Evolutionary conservation across 2,888 invertebrate genomes (phyloP), one percentile per base, ranked within the genome.

Genomic region (Drosophila barbarae): DNA sequence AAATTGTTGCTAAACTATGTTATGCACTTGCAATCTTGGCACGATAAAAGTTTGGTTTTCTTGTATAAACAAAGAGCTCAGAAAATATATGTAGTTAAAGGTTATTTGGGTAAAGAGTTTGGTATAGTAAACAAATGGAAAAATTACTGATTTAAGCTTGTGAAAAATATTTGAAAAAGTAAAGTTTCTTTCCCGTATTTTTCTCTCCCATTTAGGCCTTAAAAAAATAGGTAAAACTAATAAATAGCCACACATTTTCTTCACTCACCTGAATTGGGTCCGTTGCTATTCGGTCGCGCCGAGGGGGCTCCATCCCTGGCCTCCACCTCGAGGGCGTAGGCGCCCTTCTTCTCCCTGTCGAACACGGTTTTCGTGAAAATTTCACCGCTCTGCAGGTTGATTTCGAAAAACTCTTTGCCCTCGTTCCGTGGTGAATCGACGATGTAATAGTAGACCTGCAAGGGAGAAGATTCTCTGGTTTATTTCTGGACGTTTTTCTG

Each of bases 291-390:
- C 42, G 98, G 98, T 73, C 98, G 92, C 56, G 97, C 98, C 13
- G 98, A 98, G n/a, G 97, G 95, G 59, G 96, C 96, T 54, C 98
- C 98, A 88, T 99, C 99, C 63, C 97, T 92, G 0, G 98, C 99
- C 89, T 97, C 97, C 83, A 99, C 98, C 89, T 98, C 98, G 87
- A 99, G 91, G 36, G 98, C 98, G 91, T 98, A 99, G 64, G 98
- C 97, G 46, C 96, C 96, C 89, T 98, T 97, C 92, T 97, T 97
- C 91, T 99, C 99, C 73, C 98, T 93, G 91, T 99, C 99, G 92
- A 99, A 99, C 85, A 97, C 95, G 79, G 96, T 93, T 90, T 96
- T 96, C 41, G 98, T 98, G 91, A 95, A 97, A 88, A 99, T 95
- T 90, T 97, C 96, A 23, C 99, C 99, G 32, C 97, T 96, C 90